These are phyloP conservation scores for Garrulus glandarius DNA, from an alignment of 2,797 vertebrate species.

Conservation along the genomic window DNA sequence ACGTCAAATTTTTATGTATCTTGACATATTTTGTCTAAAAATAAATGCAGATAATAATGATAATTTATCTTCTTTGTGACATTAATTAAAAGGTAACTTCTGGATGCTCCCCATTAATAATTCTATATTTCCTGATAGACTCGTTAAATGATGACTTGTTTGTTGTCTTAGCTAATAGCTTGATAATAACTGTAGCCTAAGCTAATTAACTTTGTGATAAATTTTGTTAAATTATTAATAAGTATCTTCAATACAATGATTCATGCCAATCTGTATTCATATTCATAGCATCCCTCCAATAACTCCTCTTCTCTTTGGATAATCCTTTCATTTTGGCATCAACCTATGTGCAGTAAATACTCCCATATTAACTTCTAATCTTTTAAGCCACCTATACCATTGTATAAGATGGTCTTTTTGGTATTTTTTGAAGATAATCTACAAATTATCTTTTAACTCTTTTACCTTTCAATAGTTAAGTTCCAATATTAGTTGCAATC, in stretches of 20 bases:
- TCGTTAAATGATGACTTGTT: neutral
- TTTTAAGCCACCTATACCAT: neutral
- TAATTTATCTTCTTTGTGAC: neutral
- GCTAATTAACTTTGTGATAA: neutral
- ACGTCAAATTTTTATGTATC: neutral
- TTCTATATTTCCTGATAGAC: neutral
- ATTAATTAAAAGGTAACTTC: neutral
- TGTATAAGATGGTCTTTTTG: neutral
- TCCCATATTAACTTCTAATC: neutral
- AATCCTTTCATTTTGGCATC: neutral
- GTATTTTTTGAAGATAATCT: neutral
- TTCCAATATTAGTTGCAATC: neutral
- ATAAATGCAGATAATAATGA: neutral
- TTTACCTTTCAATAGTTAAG: neutral
- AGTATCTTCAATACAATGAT: neutral
- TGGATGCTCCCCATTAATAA: neutral
- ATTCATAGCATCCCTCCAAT: neutral
- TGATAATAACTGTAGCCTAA: neutral
- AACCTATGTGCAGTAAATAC: neutral
- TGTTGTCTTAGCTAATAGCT: neutral
- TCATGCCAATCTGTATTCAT: neutral
- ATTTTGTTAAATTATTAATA: constrained; percentile 2
- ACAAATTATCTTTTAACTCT: neutral
- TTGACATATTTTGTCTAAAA: neutral
- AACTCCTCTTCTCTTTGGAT: neutral